Evolutionary conservation across 2,113 vertebrate genomes (phyloP), one percentile per base, ranked within the genome.

Genomic region (Tursiops truncatus): DNA sequence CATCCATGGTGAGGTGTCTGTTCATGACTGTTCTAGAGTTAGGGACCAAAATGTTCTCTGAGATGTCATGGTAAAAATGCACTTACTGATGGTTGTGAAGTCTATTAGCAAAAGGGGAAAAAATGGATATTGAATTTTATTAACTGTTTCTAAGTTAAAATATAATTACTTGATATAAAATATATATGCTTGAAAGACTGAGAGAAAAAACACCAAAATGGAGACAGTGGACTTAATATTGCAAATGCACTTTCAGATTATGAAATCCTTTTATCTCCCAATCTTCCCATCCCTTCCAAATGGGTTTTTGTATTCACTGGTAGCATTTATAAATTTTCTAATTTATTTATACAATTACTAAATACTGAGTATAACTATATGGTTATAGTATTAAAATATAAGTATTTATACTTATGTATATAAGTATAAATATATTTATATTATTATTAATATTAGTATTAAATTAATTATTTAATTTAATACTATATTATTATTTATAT

Each of bases 1-100:
- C 53, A 96, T 98, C 41, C 98, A 98, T 79, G 99, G 99, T 99
- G 97, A 98, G 97, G 89, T 33, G 12, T 84, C 94, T 53, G 1
- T 81, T 86, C 28, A 20, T 85, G 23, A 68, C 60, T 63, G 0
- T 74, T 95, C 5, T 88, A 8, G 4, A 76, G 14, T 95, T 81
- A 63, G 23, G 38, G 28, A 58, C 71, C 26, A 80, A 13, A 94
- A 80, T 47, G 5, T n/a, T 74, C 36, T 33, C 71, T 89, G 38
- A 92, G 63, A 71, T 84, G n/a, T 50, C 47, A 21, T 44, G 17
- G 31, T 74, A 50, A 60, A 58, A 31, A 26, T 81, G 1, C 2
- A 82, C 17, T 67, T 86, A 8, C 47, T 89, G 25, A 65, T 90
- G 33, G 47, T 67, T 96, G 58, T 70, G 21, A 92, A 95, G 15